These are phyloP conservation scores for Fulmarus glacialis DNA, from an alignment of 2,113 vertebrate species.

Conservation along the genomic window DNA sequence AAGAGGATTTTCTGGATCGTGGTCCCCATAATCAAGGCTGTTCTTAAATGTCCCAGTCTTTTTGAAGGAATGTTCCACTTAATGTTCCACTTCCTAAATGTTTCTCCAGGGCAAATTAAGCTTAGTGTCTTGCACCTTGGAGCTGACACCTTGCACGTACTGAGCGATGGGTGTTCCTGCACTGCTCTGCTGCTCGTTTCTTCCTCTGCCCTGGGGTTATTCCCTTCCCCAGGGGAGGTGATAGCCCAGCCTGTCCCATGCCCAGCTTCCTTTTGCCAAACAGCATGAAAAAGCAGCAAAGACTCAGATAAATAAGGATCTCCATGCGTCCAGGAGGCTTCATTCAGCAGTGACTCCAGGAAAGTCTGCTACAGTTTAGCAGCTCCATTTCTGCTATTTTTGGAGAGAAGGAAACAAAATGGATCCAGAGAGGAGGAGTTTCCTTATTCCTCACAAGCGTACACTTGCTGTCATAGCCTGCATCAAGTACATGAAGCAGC, in stretches of 20 bases:
- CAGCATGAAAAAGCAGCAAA: neutral
- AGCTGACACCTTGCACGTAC: neutral
- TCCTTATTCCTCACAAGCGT: neutral
- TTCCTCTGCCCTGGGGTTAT: neutral
- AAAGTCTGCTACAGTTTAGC: neutral
- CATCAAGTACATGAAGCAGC: rapidly evolving
- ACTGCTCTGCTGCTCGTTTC: neutral
- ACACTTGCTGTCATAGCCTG: neutral
- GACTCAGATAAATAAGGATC: neutral
- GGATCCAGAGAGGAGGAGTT: neutral
- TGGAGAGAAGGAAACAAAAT: neutral
- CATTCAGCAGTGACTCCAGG: neutral
- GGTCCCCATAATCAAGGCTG: neutral
- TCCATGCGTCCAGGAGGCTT: neutral
- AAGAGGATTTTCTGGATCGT: neutral
- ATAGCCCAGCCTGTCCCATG: neutral
- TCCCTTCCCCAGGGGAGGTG: neutral
- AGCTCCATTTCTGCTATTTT: neutral
- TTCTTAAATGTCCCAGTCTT: neutral
- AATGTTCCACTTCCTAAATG: neutral
- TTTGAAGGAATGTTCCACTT: neutral
- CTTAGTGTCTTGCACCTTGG: neutral
- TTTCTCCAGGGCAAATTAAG: neutral
- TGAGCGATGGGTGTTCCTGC: neutral
- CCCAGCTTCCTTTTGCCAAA: neutral